These are phyloP conservation scores for Augochlorella aurata DNA, from an alignment of 2,888 invertebrate species.

Conservation along the genomic window DNA sequence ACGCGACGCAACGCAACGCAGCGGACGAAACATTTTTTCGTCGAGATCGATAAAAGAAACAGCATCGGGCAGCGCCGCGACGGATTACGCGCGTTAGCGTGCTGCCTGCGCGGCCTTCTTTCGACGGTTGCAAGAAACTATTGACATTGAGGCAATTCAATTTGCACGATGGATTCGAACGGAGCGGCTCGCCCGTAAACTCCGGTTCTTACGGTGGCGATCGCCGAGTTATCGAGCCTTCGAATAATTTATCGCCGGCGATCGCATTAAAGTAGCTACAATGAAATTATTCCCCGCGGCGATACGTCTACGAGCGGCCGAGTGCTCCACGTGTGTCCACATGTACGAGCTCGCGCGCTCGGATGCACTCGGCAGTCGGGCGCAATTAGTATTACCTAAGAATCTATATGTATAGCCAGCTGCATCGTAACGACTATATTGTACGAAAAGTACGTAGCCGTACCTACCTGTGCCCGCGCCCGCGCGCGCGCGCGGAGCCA, in stretches of 20 bases:
- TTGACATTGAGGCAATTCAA: constrained; percentile 57
- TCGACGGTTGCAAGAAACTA: constrained; percentile 36
- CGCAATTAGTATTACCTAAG: constrained; percentile 75
- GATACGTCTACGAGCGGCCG: constrained; percentile 11
- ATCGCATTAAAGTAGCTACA: constrained; percentile 65
- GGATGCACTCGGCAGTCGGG: constrained; percentile 50
- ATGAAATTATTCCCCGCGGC: constrained; percentile 61
- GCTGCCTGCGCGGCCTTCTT: constrained; percentile 38
- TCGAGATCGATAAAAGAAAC: constrained; percentile 28
- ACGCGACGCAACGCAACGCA: background rate
- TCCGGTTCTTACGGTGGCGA: constrained; percentile 52
- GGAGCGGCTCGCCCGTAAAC: constrained; percentile 39
- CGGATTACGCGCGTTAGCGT: constrained; percentile 45
- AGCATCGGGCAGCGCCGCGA: background rate
- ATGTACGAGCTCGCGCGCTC: constrained; percentile 31
- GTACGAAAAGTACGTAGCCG: constrained; percentile 34
- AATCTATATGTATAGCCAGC: constrained; percentile 66
- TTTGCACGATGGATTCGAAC: constrained; percentile 47
- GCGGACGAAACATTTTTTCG: constrained; percentile 1
- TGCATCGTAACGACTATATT: constrained; percentile 47
- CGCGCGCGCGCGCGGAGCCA: constrained; percentile 6
- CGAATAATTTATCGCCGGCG: constrained; percentile 52
- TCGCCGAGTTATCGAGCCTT: constrained; percentile 48
- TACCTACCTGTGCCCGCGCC: background rate
- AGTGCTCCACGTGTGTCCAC: constrained; percentile 27